Evolutionary conservation across 2,888 invertebrate species (phyloP), one percentile per base, ranked within the genome.

Genomic region (Eutolmus rufibarbis): DNA sequence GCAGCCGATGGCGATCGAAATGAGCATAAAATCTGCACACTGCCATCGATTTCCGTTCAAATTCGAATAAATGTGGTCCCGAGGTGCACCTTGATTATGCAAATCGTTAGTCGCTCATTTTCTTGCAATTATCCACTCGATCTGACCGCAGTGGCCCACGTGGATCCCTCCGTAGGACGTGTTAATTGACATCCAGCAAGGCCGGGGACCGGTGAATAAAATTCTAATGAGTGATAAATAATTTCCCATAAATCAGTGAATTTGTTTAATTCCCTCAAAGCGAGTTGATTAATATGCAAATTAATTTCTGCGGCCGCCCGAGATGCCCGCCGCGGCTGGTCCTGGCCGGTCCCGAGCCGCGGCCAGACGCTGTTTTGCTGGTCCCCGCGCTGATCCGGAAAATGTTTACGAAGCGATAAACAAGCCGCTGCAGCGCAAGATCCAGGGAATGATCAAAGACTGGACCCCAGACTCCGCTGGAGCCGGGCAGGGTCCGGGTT

Each of bases 181-280:
- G 66, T 84, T 84, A 81, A 81, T 81, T 57, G 86, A 86, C 76
- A 19, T 51, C 51, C 34, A 74, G 37, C 31, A 74, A 8, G 76
- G 86, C 74, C 76, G 28, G 86, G n/a, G 16, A 34, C 28, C 31
- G 28, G 43, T 79, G 87, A 87, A 79, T 87, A 87, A 79, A 74
- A 89, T 89, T 90, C 90, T 90, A 90, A 90, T 90, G 90, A 90
- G 90, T 90, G 90, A 90, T 90, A 90, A 90, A 90, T 90, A 89
- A 89, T 90, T 90, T 90, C 90, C 89, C 89, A 90, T 90, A 90
- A 90, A 90, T 90, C 90, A 90, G 89, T 90, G 90, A 89, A 76
- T 86, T 89, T 87, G 87, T 85, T 85, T 85, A 85, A 74, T 85
- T 85, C 85, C 57, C 85, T 74, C 85, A 85, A 87, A 87, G 84